A percentile compares a stretch with the other conserved stretches of the same genome.
Evolutionary conservation across 2,797 vertebrate species (phyloP).

Genomic region (Cheirogaleus major): DNA sequence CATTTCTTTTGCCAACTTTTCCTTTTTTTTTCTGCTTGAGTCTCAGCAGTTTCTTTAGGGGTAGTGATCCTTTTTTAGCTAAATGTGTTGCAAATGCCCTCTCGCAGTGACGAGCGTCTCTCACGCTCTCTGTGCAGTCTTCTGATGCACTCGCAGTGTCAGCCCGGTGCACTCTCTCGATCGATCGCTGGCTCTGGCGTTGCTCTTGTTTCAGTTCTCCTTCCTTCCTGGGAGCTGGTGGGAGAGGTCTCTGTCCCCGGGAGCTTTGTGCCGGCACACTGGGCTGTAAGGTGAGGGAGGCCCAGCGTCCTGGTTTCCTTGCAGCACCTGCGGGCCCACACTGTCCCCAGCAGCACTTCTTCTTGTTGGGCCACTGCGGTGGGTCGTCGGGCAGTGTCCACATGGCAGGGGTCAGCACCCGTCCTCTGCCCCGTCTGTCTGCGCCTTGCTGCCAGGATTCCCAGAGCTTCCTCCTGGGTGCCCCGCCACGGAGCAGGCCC

Average conservation of each 20-base stretch:
- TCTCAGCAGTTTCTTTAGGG: background rate
- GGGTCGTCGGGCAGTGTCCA: accelerated
- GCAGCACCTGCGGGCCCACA: background rate
- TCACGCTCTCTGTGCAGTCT: accelerated
- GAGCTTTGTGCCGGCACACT: background rate
- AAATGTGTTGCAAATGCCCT: background rate
- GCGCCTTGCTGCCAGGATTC: background rate
- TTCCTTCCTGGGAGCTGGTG: accelerated
- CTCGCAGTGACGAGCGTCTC: accelerated
- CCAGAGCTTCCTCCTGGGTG: background rate
- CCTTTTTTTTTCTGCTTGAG: background rate
- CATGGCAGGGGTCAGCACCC: background rate
- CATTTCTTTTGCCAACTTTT: background rate
- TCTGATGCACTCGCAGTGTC: accelerated
- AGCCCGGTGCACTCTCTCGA: no score
- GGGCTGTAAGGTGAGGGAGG: background rate
- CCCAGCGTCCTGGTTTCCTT: accelerated
- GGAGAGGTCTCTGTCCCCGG: background rate
- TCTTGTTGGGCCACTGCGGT: accelerated
- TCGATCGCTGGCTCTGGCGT: background rate
- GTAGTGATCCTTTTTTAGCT: accelerated
- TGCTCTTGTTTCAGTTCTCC: background rate
- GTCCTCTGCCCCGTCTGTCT: background rate
- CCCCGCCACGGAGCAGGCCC: background rate
- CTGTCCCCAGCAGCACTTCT: accelerated